A percentile compares a stretch with the other conserved stretches of the same genome.
phyloP scores from a whole-genome alignment of 2,888 invertebrate species.

The Rambutsinella grinnellia region DNA sequence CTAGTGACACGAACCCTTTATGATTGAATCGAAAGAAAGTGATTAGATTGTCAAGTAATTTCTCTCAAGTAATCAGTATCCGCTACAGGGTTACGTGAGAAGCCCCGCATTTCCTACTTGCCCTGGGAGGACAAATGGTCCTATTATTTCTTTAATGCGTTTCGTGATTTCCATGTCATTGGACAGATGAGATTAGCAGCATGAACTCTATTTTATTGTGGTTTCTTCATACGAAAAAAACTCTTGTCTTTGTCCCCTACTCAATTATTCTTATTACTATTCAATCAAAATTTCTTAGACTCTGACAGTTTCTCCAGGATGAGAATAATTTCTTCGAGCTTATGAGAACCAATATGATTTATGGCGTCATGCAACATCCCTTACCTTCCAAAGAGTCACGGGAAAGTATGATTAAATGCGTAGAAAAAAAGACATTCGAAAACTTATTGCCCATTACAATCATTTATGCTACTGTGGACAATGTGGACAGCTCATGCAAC shows the following conservation, averaged over 20 bases:
- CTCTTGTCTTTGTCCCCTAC: constrained; percentile 3
- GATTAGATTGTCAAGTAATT: constrained; percentile 19
- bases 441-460: not conserved
- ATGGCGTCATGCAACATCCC: constrained; percentile 51
- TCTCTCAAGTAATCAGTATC: too few relatives aligned
- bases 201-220: constrained; percentile 55
- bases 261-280: constrained; percentile 21
- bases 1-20: not conserved
- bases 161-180: constrained; percentile 66
- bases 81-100: constrained; percentile 2
- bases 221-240: constrained; percentile 40
- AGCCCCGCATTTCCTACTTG: not conserved
- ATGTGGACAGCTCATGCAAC: not conserved
- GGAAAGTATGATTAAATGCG: too few relatives aligned
- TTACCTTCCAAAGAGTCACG: constrained; percentile 12
- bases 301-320: constrained; percentile 46
- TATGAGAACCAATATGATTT: constrained; percentile 42
- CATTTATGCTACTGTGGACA: not conserved
- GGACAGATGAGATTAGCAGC: constrained; percentile 64
- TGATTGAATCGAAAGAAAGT: not conserved
- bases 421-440: not conserved
- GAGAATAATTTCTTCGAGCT: constrained; percentile 25
- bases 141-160: constrained; percentile 63
- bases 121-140: constrained; percentile 32
- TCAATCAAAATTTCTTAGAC: constrained; percentile 9